Evolutionary conservation across 2,797 vertebrate species (phyloP), one percentile per base, ranked within the genome.

Genomic region (Sebastes kiyomatsui): DNA sequence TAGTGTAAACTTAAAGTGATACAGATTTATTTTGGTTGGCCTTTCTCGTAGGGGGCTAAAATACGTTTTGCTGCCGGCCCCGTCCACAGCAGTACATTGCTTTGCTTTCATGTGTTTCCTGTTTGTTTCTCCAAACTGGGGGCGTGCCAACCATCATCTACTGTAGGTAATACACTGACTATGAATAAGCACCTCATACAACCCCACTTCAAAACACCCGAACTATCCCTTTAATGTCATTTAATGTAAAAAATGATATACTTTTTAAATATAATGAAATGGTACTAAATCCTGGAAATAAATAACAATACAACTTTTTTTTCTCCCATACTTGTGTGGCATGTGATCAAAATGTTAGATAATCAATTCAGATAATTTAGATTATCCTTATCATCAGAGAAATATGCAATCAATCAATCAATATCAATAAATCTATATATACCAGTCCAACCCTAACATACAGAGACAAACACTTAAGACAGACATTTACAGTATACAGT

Each of bases 401-500:
- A 30, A 75, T 35, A 71, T 38, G 5, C 1, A 22, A 52, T 64
- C n/a, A 25, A n/a, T 64, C 13, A 54, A n/a, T 35, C 12, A 0
- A 32, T 32, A 27, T 58, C 7, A 42, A 38, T 6, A 32, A 25
- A 69, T 62, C n/a, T 14, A n/a, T 18, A 42, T 42, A 59, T 20
- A 60, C 14, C 52, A 73, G 76, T 78, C 71, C n/a, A 68, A 79
- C 77, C 61, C 72, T 38, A 12, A 49, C n/a, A 70, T 5, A 67
- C 38, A 20, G 1, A 74, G 11, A 80, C 35, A 80, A 33, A 87
- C 49, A 75, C 32, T 30, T 35, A 59, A 35, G 56, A 79, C 56
- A 67, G 28, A 80, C 67, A 67, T 64, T 62, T 10, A 79, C 23
- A 28, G 1, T 32, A 4, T 14, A 42, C 14, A 76, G 28, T 18